Base-by-base conservation (phyloP, 2,113 vertebrate species). In the Rhynchomys soricoides region DNA sequence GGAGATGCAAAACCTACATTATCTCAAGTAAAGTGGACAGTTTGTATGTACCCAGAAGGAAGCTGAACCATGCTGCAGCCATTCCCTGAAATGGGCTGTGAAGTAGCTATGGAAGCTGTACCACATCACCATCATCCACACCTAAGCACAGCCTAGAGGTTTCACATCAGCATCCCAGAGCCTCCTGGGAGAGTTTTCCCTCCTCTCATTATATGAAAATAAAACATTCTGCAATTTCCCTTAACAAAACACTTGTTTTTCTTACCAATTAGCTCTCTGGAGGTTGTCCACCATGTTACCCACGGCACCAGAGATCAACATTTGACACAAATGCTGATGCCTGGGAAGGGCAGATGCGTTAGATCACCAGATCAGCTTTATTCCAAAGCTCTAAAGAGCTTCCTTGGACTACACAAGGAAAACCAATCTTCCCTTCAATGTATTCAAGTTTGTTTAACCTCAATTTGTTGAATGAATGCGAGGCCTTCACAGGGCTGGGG, bases 391-490 rank as follows among this genome's bases (percentile, higher is more conserved):
- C 91, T 71, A 85, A 71, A 97, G 79, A 55, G 86, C 4, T 4
- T 40, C 93, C 83, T 43, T 79, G 88, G 79, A 73, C 34, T 82
- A 91, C 24, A 91, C 1, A 43, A 95, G 95, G 68, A 83, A 97
- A 62, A 92, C 70, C 83, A 77, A 43, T 43, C 64, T 86, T 77
- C 34, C 19, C 64, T 86, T 75, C 52, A 6, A 55, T 68, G 75
- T 88, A 70, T 73, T 29, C 0, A 0, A 87, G 86, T 95, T 97
- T 93, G 90, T 64, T 96, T 96, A 94, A 97, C 93, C 86, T 96
- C 89, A 83, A n/a, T 95, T 68, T 95, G 91, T 43, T 97, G 90
- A 93, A 93, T 96, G 95, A 97, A 94, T 96, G 92, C 29, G 89
- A 91, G 92, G 92, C 74, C 86, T 43, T 87, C 89, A 73, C 59